phyloP scores from a whole-genome alignment of 1,140 invertebrate species.

The Trachymyrmex septentrionalis region DNA sequence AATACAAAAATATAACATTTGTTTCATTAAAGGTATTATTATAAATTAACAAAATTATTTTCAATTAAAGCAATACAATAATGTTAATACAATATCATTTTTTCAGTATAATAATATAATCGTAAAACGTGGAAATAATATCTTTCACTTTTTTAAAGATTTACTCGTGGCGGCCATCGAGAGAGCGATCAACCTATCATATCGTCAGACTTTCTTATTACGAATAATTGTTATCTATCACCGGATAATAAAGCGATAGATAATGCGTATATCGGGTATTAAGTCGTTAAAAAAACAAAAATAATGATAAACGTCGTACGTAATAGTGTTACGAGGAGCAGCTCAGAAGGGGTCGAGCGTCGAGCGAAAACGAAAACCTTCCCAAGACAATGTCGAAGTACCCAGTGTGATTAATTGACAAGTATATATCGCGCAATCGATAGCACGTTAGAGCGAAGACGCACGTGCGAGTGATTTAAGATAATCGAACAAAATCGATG shows the following conservation, averaged over 20 bases:
- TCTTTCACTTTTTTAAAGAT: conserved; percentile 55
- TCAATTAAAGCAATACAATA: no score
- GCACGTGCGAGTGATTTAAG: conserved; percentile 43
- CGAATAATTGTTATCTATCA: conserved; percentile 78
- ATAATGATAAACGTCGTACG: conserved; percentile 67
- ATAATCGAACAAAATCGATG: conserved; percentile 31
- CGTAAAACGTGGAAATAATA: neutral
- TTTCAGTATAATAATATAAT: neutral
- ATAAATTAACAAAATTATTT: no score
- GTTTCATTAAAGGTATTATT: no score
- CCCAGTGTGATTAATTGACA: conserved; percentile 53
- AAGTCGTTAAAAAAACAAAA: conserved; percentile 66
- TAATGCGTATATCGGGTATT: conserved; percentile 71
- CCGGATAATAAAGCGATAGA: conserved; percentile 74
- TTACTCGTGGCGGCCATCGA: conserved; percentile 75
- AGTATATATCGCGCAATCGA: conserved; percentile 30
- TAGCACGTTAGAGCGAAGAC: conserved; percentile 8
- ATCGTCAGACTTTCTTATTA: conserved; percentile 85
- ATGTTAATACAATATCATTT: no score
- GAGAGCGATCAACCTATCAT: conserved; percentile 83
- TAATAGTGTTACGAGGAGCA: conserved; percentile 50
- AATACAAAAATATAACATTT: no score
- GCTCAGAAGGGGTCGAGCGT: conserved; percentile 48
- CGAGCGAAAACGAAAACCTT: conserved; percentile 57
- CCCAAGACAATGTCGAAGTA: conserved; percentile 23